Conservation (phyloP, 2,888 invertebrate genomes). For the Nemapogon koenigi region DNA sequence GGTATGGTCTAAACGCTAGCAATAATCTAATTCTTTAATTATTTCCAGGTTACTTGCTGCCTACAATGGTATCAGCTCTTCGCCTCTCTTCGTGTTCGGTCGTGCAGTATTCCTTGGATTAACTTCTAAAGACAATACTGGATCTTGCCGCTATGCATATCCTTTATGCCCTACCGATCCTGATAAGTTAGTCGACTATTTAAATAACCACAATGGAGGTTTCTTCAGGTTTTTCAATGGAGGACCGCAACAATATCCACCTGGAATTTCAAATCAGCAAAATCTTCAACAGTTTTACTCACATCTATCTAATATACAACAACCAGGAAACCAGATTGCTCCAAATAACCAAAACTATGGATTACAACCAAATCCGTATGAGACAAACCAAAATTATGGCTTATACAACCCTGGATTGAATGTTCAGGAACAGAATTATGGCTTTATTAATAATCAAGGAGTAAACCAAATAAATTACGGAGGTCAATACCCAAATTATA, state of each 20-base stretch:
- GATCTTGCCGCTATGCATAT: constrained; percentile 70
- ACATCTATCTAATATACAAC: constrained; percentile 24
- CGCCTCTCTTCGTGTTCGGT: constrained; percentile 76
- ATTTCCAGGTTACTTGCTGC: constrained; percentile 63
- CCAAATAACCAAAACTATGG: constrained; percentile 1
- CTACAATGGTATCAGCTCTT: constrained; percentile 58
- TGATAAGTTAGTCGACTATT: constrained; percentile 74
- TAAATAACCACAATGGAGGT: constrained; percentile 87
- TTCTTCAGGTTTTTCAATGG: constrained; percentile 81
- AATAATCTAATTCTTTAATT: too few relatives aligned
- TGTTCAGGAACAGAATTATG: neutral
- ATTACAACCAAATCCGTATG: neutral
- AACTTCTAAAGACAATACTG: constrained; percentile 66
- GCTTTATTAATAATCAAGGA: constrained; percentile 7
- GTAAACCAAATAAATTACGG: constrained; percentile 23
- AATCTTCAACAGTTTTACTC: constrained; percentile 45
- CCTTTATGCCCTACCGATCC: constrained; percentile 77
- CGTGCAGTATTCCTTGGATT: constrained; percentile 78
- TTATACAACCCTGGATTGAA: constrained; percentile 10
- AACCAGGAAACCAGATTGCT: neutral
- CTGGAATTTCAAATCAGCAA: constrained; percentile 22
- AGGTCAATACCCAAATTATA: constrained; percentile 23
- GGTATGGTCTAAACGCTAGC: too few relatives aligned
- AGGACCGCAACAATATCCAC: constrained; percentile 32
- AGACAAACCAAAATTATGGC: constrained; percentile 17